A percentile compares a stretch with the other conserved stretches of the same genome.
Conservation (phyloP, 2,113 vertebrate species). For the Pyxicephalus adspersus region DNA sequence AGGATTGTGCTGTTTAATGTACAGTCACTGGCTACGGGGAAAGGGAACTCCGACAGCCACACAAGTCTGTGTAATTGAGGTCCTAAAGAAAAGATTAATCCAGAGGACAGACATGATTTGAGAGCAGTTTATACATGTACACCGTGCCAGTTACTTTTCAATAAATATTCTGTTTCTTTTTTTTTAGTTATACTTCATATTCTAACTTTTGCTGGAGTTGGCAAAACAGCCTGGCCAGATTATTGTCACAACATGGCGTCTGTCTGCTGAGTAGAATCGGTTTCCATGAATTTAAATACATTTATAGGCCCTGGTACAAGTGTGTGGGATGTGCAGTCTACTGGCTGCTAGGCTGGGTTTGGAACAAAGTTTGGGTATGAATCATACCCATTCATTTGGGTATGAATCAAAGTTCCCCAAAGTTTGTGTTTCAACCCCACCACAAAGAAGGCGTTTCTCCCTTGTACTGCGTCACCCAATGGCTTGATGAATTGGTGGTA, state of each 20-base stretch:
- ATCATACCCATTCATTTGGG: too few relatives aligned
- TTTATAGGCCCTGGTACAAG: too few relatives aligned
- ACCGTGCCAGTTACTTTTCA: not conserved
- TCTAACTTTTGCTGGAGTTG: not conserved
- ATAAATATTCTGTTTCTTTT: not conserved
- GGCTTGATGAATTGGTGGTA: too few relatives aligned
- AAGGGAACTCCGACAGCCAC: not conserved
- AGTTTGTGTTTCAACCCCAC: too few relatives aligned
- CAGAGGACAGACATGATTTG: not conserved
- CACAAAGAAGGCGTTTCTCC: too few relatives aligned
- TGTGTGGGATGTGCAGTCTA: too few relatives aligned
- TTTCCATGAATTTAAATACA: too few relatives aligned
- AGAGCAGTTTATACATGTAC: not conserved
- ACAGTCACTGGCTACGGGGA: not conserved
- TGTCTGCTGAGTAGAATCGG: too few relatives aligned
- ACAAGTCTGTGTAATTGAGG: not conserved
- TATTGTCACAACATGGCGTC: not conserved
- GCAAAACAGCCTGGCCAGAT: not conserved
- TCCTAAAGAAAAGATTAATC: not conserved
- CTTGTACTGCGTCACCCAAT: too few relatives aligned
- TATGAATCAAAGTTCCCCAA: too few relatives aligned
- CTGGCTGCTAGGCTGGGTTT: too few relatives aligned
- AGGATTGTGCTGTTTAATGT: constrained; percentile 34
- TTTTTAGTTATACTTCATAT: not conserved
- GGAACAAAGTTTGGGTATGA: too few relatives aligned